Evolutionary conservation across 1,140 invertebrate genomes (phyloP), one percentile per base, ranked within the genome.

Genomic region (Panagrolaimus sp.): DNA sequence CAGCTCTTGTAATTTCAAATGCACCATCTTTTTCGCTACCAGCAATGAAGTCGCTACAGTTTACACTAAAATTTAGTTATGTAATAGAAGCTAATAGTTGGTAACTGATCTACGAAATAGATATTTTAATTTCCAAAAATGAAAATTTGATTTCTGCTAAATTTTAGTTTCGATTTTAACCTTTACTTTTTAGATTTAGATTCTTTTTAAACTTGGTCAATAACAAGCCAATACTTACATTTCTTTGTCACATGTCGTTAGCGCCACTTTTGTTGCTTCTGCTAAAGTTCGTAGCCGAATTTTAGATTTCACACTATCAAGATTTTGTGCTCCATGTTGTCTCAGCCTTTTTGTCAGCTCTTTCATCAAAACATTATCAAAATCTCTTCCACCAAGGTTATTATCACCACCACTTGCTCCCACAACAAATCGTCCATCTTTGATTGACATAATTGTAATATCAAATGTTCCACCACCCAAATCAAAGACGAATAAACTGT

Each of bases 401-500:
- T 67, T 77, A 25, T 74, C 70, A 43, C 76, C 76, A 45, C 63
- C 67, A 16, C 76, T 98, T 1, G 96, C 90, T 8, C 93, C 94
- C 14, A 95, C 93, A 85, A 95, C 92, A 78, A 88, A 87, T 82
- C 95, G 92, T 78, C 92, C 92, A 84, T 94, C 91, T 83, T 93
- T 92, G 83, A 95, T 94, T 71, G 91, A 92, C 70, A 96, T 86
- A 79, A 96, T 91, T 25, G 92, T 94, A 11, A 95, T 92, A 87
- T 95, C 92, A 83, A 96, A 96, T 75, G 93, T 96, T 81, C 93
- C 93, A 83, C 93, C 93, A 72, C 93, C 93, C 73, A 96, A 87
- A 87, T 96, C 93, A 84, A 95, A 96, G 74, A 87, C 87, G 1
- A 87, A 78, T 11, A 87, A 85, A 75, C 86, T 86, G 20, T 81